Percentiles rank a stretch among this genome's conserved stretches.
phyloP scores from a whole-genome alignment of 2,113 vertebrate genomes.

The Peromyscus polionotus region DNA sequence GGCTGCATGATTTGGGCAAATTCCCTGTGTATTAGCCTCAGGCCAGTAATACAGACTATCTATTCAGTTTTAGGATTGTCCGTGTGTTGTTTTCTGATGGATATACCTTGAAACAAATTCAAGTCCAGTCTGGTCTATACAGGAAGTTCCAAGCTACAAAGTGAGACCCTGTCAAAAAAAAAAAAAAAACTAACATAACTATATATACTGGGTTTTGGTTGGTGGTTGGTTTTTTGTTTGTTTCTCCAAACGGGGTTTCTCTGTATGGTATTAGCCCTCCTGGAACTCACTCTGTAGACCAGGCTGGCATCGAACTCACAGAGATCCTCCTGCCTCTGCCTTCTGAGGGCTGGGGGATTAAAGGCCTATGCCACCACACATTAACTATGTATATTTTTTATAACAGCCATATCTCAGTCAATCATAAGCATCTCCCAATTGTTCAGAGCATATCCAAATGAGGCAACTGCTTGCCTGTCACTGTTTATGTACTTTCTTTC shows the following conservation, averaged over 20 bases:
- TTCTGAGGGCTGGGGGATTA: not conserved
- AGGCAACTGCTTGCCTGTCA: not conserved
- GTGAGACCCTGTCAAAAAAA: not conserved
- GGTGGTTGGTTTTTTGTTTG: not conserved
- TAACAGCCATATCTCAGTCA: not conserved
- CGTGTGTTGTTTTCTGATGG: not conserved
- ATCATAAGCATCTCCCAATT: not conserved
- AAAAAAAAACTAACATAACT: too few species aligned
- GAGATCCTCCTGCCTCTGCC: not conserved
- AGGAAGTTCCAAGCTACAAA: not conserved
- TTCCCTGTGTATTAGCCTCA: not conserved
- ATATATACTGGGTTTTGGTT: too few species aligned
- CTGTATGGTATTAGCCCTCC: too few species aligned
- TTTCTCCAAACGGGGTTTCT: not conserved
- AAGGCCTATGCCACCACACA: not conserved
- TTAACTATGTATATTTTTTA: not conserved
- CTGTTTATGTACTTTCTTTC: not conserved
- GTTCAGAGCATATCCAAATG: not conserved
- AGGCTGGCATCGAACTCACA: not conserved
- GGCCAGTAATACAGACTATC: not conserved
- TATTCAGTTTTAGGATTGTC: not conserved
- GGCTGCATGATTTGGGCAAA: not conserved
- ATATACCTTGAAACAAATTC: not conserved
- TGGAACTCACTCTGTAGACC: not conserved
- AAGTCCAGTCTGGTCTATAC: not conserved